phyloP scores from a whole-genome alignment of 2,113 vertebrate genomes.

The Steatornis caripensis region DNA sequence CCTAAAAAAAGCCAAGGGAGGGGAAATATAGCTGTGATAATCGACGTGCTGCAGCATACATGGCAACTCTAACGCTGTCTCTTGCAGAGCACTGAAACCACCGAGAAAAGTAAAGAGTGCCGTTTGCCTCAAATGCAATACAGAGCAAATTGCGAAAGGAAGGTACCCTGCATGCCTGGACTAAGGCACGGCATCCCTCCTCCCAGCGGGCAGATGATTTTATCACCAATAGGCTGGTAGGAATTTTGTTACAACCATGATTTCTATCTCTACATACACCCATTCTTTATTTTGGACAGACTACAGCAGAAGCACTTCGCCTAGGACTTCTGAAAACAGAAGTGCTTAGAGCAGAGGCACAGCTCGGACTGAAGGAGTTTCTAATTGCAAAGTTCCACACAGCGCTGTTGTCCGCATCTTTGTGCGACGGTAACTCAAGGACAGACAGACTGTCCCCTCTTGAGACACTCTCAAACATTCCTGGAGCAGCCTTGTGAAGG shows the following conservation, averaged over 20 bases:
- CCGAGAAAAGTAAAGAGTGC: background rate
- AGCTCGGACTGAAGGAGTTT: background rate
- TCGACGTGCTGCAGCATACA: slow-evolving; percentile 23
- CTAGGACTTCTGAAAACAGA: background rate
- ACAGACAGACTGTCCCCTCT: background rate
- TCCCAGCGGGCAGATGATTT: background rate
- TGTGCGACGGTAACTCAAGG: background rate
- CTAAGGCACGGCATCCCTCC: background rate
- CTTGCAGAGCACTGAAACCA: background rate
- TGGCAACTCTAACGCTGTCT: background rate
- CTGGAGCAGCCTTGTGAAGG: background rate
- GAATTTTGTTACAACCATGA: background rate
- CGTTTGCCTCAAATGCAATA: background rate
- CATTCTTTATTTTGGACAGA: background rate
- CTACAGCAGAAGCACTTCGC: background rate
- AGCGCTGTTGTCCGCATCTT: background rate
- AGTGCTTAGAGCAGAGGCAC: background rate
- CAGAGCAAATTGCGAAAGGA: background rate
- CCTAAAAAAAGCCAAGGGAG: slow-evolving; percentile 53
- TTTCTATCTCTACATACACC: background rate
- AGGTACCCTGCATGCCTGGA: background rate
- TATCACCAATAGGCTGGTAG: background rate
- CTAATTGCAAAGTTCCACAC: background rate
- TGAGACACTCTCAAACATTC: background rate
- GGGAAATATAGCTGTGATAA: slow-evolving; percentile 54